Base-by-base conservation (phyloP, 2,888 invertebrate genomes). In the Flexamia atlantica region DNA sequence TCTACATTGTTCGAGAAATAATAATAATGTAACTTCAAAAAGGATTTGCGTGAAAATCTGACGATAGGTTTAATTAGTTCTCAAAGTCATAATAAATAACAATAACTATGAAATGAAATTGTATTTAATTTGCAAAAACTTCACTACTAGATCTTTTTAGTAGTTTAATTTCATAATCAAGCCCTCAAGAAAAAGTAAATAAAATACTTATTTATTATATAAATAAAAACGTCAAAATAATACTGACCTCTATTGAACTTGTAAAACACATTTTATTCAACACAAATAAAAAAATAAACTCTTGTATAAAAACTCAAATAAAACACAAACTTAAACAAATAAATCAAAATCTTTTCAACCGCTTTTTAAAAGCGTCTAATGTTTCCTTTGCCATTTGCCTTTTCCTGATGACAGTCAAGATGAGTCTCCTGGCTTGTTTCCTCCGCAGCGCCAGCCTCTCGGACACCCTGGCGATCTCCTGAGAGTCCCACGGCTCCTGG, bases 381-480 rank as follows among this genome's bases (percentile, higher is more conserved):
- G 32, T 79, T 32, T 79, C 79, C 10, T 79, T 36, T 0, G 30
- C 53, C 79, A 79, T 79, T 23, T 79, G 79, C 14, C 79, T 50
- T 20, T 79, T 79, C 32, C 79, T 53, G 53, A 79, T 79, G 32
- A 79, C 57, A n/a, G 30, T 36, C 79, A 79, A 28, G 32, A 79
- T 57, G 20, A 79, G 79, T 57, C 79, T 79, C 57, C 28, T 79
- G 57, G 36, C 57, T 23, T 79, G 79, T 23, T 79, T 79, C 28
- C 57, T 50, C 30, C 79, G 14, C n/a, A 79, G 4, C 79, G 9
- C 28, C 20, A 79, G 30, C n/a, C 57, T 79, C 57, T 36, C 14
- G 57, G 79, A 4, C 25, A 57, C 28, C n/a, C 7, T 7, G 0
- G 53, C 17, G 5, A 79, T 20, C 30, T 79, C 57, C 36, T 79